Base-by-base conservation (phyloP, 37 sponge, comb jelly and placozoan genomes). In the Haliclona indistincta region DNA sequence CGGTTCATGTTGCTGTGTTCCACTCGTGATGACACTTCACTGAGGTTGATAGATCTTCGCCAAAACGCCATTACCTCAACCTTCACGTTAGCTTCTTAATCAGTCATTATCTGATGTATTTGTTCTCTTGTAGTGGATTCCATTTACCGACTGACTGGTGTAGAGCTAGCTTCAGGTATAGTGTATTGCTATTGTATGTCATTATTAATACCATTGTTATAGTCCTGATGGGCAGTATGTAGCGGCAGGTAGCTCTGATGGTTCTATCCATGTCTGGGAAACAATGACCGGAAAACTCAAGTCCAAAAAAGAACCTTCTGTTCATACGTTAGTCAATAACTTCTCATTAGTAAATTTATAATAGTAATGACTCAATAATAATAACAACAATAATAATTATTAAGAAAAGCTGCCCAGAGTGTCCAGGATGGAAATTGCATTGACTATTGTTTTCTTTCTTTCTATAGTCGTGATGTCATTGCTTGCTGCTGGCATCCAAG, bases 161-260 rank as follows among this genome's bases (percentile, higher is more conserved):
- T 25, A 70, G 82, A 81, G 88, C 82, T 39, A 60, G 77, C 51
- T 81, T 78, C 75, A 88, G 78, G 88, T 88, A 67, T 33, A 66
- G 40, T 36, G 34, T 7, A 71, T 17, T 28, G 34, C 47, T 75
- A 11, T 63, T 56, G 43, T 26, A 10, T 72, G 8, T 8, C 23
- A 8, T 39, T 4, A 67, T 53, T 38, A 3, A 15, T n/a, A 38
- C 47, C 36, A 4, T 58, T 38, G 68, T 40, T 45, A 43, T 77
- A 93, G 95, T 64, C 97, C 97, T 32, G 95, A 94, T 85, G 97
- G 97, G 5, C 91, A 91, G 84, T 94, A 91, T 49, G 95, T 97
- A 0, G 95, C 92, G 29, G 86, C 83, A 25, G 97, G 97, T 0
- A 91, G 92, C 3, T 64, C 78, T 32, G 97, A 97, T 81, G 97